Conservation (phyloP, 2,888 invertebrate genomes). For the Antheraea assamensis region DNA sequence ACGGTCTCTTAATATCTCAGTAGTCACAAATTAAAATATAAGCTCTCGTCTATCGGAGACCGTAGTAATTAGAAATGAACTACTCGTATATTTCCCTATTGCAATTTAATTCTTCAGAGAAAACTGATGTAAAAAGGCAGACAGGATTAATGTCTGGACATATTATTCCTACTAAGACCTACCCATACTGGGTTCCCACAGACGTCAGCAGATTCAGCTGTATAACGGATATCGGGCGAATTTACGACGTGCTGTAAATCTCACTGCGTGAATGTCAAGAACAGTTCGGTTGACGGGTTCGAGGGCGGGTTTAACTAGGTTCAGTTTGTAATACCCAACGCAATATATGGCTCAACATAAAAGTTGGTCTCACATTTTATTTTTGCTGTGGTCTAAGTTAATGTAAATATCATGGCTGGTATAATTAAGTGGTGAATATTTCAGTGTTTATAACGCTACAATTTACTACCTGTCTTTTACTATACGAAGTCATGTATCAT, state of each 20-base stretch:
- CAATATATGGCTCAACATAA: slow-evolving; percentile 4
- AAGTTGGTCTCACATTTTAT: neutral
- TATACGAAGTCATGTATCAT: neutral
- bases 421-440: neutral
- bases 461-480: neutral
- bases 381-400: neutral
- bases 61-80: neutral
- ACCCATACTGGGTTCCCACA: slow-evolving; percentile 18
- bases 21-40: neutral
- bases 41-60: neutral
- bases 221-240: slow-evolving; percentile 30
- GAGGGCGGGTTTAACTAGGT: slow-evolving; percentile 14
- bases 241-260: slow-evolving; percentile 49
- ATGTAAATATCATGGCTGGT: neutral
- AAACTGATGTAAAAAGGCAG: neutral
- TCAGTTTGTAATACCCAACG: slow-evolving; percentile 12
- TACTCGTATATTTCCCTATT: neutral
- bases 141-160: neutral
- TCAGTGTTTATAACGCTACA: neutral
- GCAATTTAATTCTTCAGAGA: neutral
- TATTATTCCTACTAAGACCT: neutral
- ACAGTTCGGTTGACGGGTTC: slow-evolving; percentile 21
- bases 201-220: slow-evolving; percentile 19
- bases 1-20: neutral
- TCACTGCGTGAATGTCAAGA: slow-evolving; percentile 26